These are phyloP conservation scores for Onychomys arenicola DNA, from an alignment of 2,797 vertebrate species.

Conservation along the genomic window DNA sequence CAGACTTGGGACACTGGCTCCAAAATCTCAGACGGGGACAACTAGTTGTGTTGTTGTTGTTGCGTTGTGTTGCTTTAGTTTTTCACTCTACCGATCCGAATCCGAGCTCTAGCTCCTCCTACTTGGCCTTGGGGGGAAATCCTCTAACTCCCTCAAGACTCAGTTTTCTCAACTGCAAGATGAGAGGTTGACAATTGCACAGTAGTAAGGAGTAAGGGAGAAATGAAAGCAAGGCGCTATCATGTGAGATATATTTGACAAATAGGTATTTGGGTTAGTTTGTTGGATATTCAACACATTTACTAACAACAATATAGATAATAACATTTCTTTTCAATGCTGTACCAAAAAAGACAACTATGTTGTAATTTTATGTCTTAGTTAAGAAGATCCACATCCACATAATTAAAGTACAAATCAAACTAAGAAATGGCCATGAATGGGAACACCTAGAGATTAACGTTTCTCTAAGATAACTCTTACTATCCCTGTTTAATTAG, in stretches of 20 bases:
- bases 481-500: neutral
- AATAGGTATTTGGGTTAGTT: neutral
- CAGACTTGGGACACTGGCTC: neutral
- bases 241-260: neutral
- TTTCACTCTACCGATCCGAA: neutral
- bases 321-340: neutral
- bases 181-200: neutral
- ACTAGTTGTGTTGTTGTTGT: neutral
- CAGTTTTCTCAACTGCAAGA: neutral
- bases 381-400: neutral
- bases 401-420: slow-evolving; percentile 38
- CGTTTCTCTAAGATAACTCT: neutral
- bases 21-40: slow-evolving; percentile 8
- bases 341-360: neutral
- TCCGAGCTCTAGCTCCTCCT: neutral
- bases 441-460: neutral
- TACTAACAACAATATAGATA: slow-evolving; percentile 15
- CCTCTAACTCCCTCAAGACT: neutral
- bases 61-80: neutral
- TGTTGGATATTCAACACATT: neutral
- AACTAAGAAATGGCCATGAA: neutral
- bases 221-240: neutral
- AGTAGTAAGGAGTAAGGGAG: slow-evolving; percentile 13
- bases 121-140: neutral
- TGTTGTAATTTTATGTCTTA: neutral